Evolutionary conservation across 2,888 invertebrate genomes (phyloP), one percentile per base, ranked within the genome.

Genomic region (Sarcophaga carnaria): DNA sequence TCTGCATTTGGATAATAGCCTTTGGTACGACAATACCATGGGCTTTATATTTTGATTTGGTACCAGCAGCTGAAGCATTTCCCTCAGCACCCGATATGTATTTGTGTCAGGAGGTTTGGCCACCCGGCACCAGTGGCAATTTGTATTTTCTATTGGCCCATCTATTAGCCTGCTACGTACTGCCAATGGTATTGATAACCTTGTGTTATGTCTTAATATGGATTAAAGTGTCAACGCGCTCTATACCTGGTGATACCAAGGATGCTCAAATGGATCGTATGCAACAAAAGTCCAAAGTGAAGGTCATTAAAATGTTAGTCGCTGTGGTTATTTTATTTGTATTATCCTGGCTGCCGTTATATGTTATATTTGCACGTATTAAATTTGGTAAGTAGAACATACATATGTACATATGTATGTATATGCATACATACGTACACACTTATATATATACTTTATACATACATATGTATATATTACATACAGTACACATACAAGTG

Each of bases 301-400:
- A 98, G 93, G 98, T 98, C 66, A 97, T 98, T 27, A 98, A 98
- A 94, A 98, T 98, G 98, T 94, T 98, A 85, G 96, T 98, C 0
- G 97, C 97, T 22, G 98, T 98, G 59, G 98, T 98, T 25, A 96
- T 98, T 80, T 94, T 98, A n/a, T 98, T 98, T 93, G 97, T 98
- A 0, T 94, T 98, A 3, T 98, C 98, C 59, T 98, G 98, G 98
- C 94, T 98, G 91, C 98, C 98, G 0, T 94, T 98, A 60, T 98
- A 98, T 94, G 95, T 96, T 37, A 97, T 98, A 91, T 97, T 97
- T 92, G 96, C 98, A 0, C 95, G 97, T 90, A 96, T 98, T 90
- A 98, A 98, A 92, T 94, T 98, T 25, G 97, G 97, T 69, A 96
- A 96, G 70, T 95, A 63, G 45, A 49, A 76, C 77, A 47, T 72